A percentile compares a stretch with the other conserved stretches of the same genome.
These are phyloP conservation scores for Aphaenogaster rudis DNA, from an alignment of 1,140 invertebrate species.

Conservation along the genomic window DNA sequence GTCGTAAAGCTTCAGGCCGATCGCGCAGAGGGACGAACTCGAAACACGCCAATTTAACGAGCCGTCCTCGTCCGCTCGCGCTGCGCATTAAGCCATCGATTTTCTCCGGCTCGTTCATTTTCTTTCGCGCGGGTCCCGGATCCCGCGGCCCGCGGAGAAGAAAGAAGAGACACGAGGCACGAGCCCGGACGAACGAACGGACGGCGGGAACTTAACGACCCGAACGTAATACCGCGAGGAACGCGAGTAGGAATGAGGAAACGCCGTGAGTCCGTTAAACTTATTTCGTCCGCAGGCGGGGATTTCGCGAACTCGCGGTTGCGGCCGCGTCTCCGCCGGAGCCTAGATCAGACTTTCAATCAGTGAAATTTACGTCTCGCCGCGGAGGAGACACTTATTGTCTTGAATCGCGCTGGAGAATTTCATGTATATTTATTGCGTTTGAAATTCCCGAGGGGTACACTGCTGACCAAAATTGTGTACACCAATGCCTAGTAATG, in stretches of 20 bases:
- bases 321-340: neutral
- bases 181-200: slow-evolving; percentile 15
- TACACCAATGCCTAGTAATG: no score
- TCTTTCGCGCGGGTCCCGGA: slow-evolving; percentile 40
- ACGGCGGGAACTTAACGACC: slow-evolving; percentile 59
- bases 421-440: neutral
- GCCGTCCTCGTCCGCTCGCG: slow-evolving; percentile 4
- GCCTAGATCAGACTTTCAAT: slow-evolving; percentile 7
- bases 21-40: neutral
- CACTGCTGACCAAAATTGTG: no score
- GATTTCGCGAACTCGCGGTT: neutral
- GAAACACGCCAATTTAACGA: slow-evolving; percentile 46
- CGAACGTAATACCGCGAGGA: slow-evolving; percentile 60
- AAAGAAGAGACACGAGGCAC: slow-evolving; percentile 31
- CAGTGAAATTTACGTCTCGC: neutral
- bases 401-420: neutral
- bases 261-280: slow-evolving; percentile 63
- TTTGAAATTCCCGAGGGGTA: neutral
- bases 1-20: slow-evolving; percentile 45
- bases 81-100: slow-evolving; percentile 46
- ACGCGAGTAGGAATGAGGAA: slow-evolving; percentile 70
- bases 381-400: neutral
- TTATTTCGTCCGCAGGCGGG: slow-evolving; percentile 50
- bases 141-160: slow-evolving; percentile 22
- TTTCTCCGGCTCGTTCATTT: slow-evolving; percentile 55